Percentiles rank a stretch among this genome's conserved stretches.
phyloP scores from a whole-genome alignment of 2,797 vertebrate species.

The Leontopithecus rosalia region DNA sequence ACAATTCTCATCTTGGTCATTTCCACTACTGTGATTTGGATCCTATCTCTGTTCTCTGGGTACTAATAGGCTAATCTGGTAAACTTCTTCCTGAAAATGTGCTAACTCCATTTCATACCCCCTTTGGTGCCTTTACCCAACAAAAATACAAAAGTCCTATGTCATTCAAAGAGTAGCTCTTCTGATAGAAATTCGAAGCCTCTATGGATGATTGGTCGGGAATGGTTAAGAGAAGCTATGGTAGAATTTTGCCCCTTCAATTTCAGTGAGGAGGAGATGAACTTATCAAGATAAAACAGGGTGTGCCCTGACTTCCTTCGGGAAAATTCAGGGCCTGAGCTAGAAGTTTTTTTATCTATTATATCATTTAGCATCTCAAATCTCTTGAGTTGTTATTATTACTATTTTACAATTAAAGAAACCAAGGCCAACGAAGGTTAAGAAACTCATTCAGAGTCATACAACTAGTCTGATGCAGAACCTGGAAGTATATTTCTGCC shows the following conservation, averaged over 20 bases:
- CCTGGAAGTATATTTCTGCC: neutral
- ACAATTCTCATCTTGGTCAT: neutral
- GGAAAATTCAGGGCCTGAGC: neutral
- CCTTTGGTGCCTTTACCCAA: neutral
- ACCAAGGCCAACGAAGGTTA: neutral
- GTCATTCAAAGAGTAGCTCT: neutral
- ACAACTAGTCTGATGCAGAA: neutral
- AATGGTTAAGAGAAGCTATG: neutral
- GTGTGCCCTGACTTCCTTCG: neutral
- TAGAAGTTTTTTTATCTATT: conserved; percentile 21
- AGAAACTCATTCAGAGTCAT: conserved; percentile 22
- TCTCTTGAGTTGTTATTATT: conserved; percentile 7
- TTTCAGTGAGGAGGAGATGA: neutral
- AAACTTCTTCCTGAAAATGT: neutral
- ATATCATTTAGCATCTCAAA: conserved; percentile 18
- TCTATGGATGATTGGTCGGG: neutral
- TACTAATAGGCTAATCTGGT: neutral
- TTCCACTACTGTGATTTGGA: conserved; percentile 30
- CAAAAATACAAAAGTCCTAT: neutral
- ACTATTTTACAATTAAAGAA: conserved; percentile 36
- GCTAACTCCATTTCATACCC: neutral
- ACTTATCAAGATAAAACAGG: conserved; percentile 9
- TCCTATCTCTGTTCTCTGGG: neutral
- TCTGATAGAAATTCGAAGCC: neutral
- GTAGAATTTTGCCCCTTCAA: conserved; percentile 6